Base-by-base conservation (phyloP, 2,888 invertebrate genomes). In the Deroplatys truncata region DNA sequence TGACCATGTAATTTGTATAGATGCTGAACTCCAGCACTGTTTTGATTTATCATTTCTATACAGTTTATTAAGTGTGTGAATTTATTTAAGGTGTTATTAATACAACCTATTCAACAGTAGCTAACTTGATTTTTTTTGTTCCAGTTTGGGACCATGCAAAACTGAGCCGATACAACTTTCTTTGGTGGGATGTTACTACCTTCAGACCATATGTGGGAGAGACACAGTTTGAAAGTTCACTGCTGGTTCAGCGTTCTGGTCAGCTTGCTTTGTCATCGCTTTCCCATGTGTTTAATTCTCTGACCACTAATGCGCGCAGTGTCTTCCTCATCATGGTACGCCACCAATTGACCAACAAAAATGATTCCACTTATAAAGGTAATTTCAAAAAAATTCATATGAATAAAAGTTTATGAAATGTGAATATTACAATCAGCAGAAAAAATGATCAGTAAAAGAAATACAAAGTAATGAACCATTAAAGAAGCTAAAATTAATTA, bases 131-230 rank as follows among this genome's bases (percentile, higher is more conserved):
- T 56, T 20, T 90, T 90, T 90, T 90, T 89, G 90, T 94, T 94
- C 90, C 93, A 98, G 98, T 98, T 92, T 98, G 98, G 98, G 98
- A 98, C 92, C 97, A 98, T 92, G 95, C 96, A 9, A 98, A 97
- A 92, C 94, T 97, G 43, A 97, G 97, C 92, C 96, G 97, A 92
- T 98, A 97, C 92, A 98, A 97, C 92, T 99, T 98, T 94, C 95
- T 97, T 5, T 98, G 98, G 98, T 97, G 97, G 95, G 98, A 99
- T 92, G 96, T 96, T 5, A 98, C 98, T 0, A 98, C 98, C 0
- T 97, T 97, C 93, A 93, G 96, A 90, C 96, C 97, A 0, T 99
- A 99, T 92, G 94, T 94, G 0, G 96, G 97, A 91, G 99, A 99
- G 93, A 98, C 97, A 0, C 96, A 97, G 0, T 98, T 96, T 92